Percentiles rank a stretch among this genome's conserved stretches.
Evolutionary conservation across 2,113 vertebrate genomes (phyloP).

Genomic region (Apteryx mantelli): DNA sequence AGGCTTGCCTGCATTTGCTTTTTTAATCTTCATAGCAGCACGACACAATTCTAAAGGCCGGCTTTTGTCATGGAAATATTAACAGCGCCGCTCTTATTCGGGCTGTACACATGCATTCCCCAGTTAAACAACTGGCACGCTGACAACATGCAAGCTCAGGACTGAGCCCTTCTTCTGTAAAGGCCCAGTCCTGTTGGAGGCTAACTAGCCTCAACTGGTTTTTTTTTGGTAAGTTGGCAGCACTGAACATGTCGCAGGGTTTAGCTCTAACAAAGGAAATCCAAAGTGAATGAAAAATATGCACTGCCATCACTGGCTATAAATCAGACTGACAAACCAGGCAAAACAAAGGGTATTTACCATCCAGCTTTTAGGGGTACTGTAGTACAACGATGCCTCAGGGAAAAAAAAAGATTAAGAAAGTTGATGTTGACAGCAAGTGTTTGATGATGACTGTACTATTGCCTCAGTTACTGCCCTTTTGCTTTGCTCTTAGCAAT

Average conservation of each 20-base stretch:
- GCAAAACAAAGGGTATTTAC: background rate
- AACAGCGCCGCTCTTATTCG: background rate
- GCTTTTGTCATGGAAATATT: background rate
- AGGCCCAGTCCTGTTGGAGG: background rate
- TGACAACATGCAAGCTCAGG: background rate
- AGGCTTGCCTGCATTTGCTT: background rate
- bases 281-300: background rate
- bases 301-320: background rate
- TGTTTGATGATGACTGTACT: background rate
- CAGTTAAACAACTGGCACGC: slow-evolving; percentile 12
- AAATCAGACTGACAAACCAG: slow-evolving; percentile 1
- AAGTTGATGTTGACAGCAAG: background rate
- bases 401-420: background rate
- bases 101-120: background rate
- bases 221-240: background rate
- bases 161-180: background rate
- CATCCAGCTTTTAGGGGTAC: background rate
- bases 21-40: background rate
- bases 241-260: background rate
- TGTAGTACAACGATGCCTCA: background rate
- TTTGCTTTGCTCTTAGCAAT: background rate
- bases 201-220: background rate
- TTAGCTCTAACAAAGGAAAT: background rate
- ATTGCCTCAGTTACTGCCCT: background rate
- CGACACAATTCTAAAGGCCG: background rate